A percentile compares a stretch with the other conserved stretches of the same genome.
Conservation (phyloP, 2,888 invertebrate species). For the Sinhomidia bicolor region DNA sequence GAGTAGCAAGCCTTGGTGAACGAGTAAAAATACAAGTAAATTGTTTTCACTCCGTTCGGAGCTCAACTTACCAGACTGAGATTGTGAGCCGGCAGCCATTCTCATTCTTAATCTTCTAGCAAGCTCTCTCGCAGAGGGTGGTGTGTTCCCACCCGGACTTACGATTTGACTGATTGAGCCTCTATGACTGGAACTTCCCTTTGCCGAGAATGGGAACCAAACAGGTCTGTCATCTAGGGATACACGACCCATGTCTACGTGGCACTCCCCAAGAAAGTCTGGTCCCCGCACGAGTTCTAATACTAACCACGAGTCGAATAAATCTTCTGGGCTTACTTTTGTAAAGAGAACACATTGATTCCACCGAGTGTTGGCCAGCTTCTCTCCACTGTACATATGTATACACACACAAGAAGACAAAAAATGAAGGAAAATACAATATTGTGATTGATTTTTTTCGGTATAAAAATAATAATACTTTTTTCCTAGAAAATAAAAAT, state of each 20-base stretch:
- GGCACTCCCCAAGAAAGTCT: constrained; percentile 80
- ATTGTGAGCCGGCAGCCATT: constrained; percentile 79
- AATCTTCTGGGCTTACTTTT: constrained; percentile 80
- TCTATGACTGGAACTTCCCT: constrained; percentile 80
- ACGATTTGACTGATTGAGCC: constrained; percentile 80
- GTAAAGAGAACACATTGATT: constrained; percentile 80
- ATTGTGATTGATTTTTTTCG: neutral
- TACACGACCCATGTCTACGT: constrained; percentile 90
- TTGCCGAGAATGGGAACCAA: constrained; percentile 86
- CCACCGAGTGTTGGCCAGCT: constrained; percentile 79
- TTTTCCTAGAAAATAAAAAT: neutral
- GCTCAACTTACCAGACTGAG: constrained; percentile 79
- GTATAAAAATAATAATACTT: neutral
- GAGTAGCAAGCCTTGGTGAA: constrained; percentile 15
- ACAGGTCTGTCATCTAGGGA: constrained; percentile 93
- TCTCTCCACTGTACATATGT: constrained; percentile 76
- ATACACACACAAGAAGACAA: neutral
- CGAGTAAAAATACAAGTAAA: constrained; percentile 2
- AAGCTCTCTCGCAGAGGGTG: constrained; percentile 79
- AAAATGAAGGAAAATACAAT: neutral
- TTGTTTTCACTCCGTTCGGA: neutral
- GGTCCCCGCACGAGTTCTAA: constrained; percentile 78
- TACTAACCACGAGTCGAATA: constrained; percentile 80
- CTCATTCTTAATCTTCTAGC: constrained; percentile 80
- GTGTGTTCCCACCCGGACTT: constrained; percentile 77